Base-by-base conservation (phyloP, 2,113 vertebrate genomes). In the Physeter macrocephalus region DNA sequence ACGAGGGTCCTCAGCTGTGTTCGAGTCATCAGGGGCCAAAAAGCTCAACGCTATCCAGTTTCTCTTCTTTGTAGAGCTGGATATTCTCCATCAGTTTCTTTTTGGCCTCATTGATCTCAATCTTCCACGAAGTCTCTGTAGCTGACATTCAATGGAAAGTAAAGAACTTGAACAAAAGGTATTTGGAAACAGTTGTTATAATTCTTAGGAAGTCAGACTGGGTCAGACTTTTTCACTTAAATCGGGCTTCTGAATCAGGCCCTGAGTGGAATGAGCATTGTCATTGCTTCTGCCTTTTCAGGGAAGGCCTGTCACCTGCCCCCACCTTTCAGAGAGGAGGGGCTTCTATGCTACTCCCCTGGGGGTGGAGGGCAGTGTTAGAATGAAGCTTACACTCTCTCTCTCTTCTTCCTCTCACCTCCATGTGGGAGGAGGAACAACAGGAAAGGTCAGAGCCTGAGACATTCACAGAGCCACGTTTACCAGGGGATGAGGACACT, bases 71-170 rank as follows among this genome's bases (percentile, higher is more conserved):
- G 94, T 99, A 99, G 15, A 99, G 98, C 91, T 98, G 78, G 88
- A 99, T 98, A 49, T 99, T 97, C 98, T 99, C 98, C 98, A 99
- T 98, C 36, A 99, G 95, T 95, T 98, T 99, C 98, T 98, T 98
- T 93, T 99, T 99, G 89, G 98, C 95, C 66, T 98, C 98, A 29
- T 99, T 99, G 96, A 99, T 98, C 78, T 98, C 91, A 81, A 99
- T 99, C 87, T 98, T 98, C 98, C 98, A 98, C 0, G 98, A 98
- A 41, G 97, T 98, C 64, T 98, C 98, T 97, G 96, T 95, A 90
- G 93, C 61, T 97, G 59, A 75, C 46, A 71, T 97, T 98, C 92
- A 97, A 98, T 6, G 98, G 62, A 96, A 91, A 89, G 13, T 36
- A 20, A 83, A 92, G 54, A 98, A 80, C 31, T n/a, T 91, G n/a